Evolutionary conservation across 2,113 vertebrate genomes (phyloP).

Genomic region (Paradisaea rubra): DNA sequence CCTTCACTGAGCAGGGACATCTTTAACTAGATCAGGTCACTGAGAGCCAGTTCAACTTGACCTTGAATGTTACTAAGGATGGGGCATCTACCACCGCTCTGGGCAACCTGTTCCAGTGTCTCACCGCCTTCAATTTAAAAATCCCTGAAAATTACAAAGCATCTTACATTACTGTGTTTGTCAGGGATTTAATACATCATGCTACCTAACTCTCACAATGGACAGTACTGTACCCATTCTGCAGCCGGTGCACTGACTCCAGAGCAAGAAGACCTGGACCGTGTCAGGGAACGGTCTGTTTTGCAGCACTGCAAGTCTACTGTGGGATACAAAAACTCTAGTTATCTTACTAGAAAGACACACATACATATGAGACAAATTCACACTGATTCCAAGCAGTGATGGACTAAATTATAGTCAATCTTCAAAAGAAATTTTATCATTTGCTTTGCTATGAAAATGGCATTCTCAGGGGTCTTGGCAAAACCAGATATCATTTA

Average conservation of each 20-base stretch:
- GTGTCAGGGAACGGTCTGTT: not conserved
- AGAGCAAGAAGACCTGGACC: accelerated
- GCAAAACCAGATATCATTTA: not conserved
- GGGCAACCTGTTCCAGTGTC: not conserved
- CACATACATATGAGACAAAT: not conserved
- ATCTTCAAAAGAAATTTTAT: not conserved
- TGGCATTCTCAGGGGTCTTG: not conserved
- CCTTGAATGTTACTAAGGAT: not conserved
- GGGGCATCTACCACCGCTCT: not conserved
- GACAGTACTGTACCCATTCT: not conserved
- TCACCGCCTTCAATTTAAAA: not conserved
- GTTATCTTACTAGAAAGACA: not conserved
- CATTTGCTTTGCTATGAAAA: not conserved
- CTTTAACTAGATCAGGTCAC: not conserved
- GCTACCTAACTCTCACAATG: not conserved
- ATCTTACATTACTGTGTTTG: not conserved
- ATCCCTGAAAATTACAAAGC: not conserved
- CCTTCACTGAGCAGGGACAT: not conserved
- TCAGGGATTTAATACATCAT: not conserved
- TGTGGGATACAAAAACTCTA: not conserved
- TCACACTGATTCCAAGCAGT: not conserved
- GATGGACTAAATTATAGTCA: not conserved
- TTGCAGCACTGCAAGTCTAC: not conserved
- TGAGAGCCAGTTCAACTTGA: not conserved
- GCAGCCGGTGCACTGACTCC: not conserved